Base-by-base conservation (phyloP, 2,888 invertebrate species). In the Mechanitis messenoides region DNA sequence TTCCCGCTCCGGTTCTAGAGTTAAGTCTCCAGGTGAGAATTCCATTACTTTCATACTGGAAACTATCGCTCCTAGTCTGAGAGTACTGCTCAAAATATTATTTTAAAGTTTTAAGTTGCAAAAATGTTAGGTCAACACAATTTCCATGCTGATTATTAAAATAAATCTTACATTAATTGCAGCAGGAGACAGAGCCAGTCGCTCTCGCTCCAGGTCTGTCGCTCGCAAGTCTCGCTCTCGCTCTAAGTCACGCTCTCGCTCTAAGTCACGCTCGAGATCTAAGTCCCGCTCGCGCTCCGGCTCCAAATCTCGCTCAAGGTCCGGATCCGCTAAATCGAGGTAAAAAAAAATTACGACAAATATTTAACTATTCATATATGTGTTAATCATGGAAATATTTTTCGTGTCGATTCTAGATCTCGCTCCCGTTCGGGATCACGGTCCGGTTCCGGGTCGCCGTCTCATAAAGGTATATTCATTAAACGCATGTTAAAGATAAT, bases 401-500 rank as follows among this genome's bases (percentile, higher is more conserved):
- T 11, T 55, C 6, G 28, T 59, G n/a, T 53, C 53, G 55, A 70
- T 46, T 70, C 68, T 65, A 69, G 79, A 60, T 79, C 83, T 1
- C 75, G 78, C 0, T 74, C 68, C 7, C 68, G 82, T 2, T 75
- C 69, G 2, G 56, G 81, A 62, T 75, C 82, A 0, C 70, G 77
- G 11, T 79, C 81, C 12, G 75, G 81, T 5, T 79, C 80, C n/a
- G 75, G 75, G 9, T 77, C 77, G 9, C 82, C 82, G 0, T 74
- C 81, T 65, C 74, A 80, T 65, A 73, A 75, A 75, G 75, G 80
- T 78, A 61, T 68, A 6, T 66, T 42, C 42, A 11, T 42, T 42
- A 42, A 7, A 9, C 42, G 9, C 2, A 9, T 7, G 3, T 9
- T 42, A 42, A 3, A 9, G 3, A 7, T 9, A 42, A 9, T 11